Conservation (phyloP, 2,888 invertebrate genomes). For the Sericinus montela region DNA sequence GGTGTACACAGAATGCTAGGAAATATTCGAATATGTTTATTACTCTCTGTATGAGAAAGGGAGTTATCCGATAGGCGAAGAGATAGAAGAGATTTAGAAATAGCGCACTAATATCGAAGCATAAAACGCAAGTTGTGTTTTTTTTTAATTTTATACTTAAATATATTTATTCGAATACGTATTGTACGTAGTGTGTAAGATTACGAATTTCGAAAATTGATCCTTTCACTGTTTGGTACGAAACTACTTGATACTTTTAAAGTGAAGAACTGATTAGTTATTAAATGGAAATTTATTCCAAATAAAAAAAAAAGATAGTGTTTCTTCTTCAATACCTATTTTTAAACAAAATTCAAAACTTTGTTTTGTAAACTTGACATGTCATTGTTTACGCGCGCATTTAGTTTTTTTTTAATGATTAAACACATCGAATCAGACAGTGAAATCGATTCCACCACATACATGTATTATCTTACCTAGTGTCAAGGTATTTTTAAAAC, state of each 20-base stretch:
- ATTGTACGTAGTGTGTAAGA: constrained; percentile 54
- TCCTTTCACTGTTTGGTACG: constrained; percentile 6
- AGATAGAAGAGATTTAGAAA: constrained; percentile 30
- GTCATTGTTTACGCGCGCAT: too few relatives aligned
- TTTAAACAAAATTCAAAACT: too few relatives aligned
- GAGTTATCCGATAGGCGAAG: constrained; percentile 4
- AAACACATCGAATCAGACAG: neutral
- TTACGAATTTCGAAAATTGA: constrained; percentile 13
- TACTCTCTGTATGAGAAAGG: constrained; percentile 12
- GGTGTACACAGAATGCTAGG: neutral
- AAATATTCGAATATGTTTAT: neutral
- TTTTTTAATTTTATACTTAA: constrained; percentile 75
- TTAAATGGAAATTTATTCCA: too few relatives aligned
- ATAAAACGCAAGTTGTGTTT: constrained; percentile 64
- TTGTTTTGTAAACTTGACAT: too few relatives aligned
- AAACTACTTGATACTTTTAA: too few relatives aligned
- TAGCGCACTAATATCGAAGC: constrained; percentile 59
- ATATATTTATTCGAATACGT: constrained; percentile 70
- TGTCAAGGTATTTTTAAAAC: constrained; percentile 44
- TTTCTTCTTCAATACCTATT: too few relatives aligned
- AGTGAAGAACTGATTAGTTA: too few relatives aligned
- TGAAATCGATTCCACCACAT: constrained; percentile 6
- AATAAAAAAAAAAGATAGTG: too few relatives aligned
- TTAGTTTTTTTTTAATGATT: too few relatives aligned
- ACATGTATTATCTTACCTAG: constrained; percentile 56